Conservation (phyloP, 2,888 invertebrate genomes). For the Eueremaeus valkanovi region DNA sequence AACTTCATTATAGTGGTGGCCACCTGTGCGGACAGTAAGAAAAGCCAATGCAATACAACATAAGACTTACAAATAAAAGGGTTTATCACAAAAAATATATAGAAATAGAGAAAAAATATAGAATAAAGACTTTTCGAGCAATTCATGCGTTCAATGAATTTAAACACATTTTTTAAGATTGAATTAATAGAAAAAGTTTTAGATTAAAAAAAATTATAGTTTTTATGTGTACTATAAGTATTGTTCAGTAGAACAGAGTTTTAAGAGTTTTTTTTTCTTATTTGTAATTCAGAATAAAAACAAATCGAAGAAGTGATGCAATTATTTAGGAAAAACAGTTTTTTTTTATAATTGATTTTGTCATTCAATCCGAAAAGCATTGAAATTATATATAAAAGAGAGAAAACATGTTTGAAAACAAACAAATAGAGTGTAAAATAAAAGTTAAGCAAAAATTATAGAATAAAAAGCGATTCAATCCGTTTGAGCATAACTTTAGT, state of each 20-base stretch:
- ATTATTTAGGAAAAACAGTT: background rate
- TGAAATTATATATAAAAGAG: too few species aligned
- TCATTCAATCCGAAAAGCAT: background rate
- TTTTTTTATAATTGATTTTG: background rate
- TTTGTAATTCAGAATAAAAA: background rate
- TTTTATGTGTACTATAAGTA: background rate
- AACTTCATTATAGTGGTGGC: conserved; percentile 95
- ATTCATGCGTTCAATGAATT: background rate
- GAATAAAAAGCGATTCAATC: background rate
- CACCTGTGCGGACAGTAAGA: conserved; percentile 63
- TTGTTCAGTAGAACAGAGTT: background rate
- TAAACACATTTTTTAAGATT: too few species aligned
- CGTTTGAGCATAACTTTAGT: background rate
- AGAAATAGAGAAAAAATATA: background rate
- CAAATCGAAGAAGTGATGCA: background rate
- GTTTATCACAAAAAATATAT: background rate
- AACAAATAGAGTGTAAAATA: background rate
- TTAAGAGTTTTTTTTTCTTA: background rate
- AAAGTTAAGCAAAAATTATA: background rate
- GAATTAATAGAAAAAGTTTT: too few species aligned
- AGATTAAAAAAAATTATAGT: too few species aligned
- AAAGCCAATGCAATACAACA: too few species aligned
- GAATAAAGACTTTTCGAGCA: background rate
- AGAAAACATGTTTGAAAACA: background rate
- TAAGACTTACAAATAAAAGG: background rate